phyloP scores from a whole-genome alignment of 2,113 vertebrate genomes.

The Chaetodon auriga region DNA sequence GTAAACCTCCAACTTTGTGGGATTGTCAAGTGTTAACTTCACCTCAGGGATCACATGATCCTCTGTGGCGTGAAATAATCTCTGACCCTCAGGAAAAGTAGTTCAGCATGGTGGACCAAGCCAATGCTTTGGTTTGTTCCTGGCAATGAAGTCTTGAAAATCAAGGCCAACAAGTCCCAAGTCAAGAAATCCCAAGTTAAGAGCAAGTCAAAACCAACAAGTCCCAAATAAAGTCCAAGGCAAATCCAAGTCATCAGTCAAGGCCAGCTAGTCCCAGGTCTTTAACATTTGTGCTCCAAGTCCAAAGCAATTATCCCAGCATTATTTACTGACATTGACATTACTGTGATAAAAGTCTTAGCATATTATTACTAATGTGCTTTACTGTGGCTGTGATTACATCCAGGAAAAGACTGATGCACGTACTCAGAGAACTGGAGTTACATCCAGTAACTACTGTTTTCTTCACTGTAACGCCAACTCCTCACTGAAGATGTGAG shows the following conservation, averaged over 20 bases:
- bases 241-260: not conserved
- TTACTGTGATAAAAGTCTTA: too few species aligned
- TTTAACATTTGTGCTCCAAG: not conserved
- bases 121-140: not conserved
- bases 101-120: not conserved
- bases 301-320: not conserved
- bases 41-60: constrained; percentile 12
- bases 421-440: too few species aligned
- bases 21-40: constrained; percentile 11
- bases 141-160: too few species aligned
- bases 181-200: not conserved
- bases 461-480: too few species aligned
- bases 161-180: not conserved
- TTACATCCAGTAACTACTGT: too few species aligned
- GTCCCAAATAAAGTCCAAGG: not conserved
- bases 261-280: not conserved
- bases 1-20: not conserved
- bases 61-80: not conserved
- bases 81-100: not conserved
- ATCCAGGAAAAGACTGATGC: too few species aligned
- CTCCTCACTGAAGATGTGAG: too few species aligned
- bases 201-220: not conserved
- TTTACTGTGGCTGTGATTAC: too few species aligned
- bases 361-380: too few species aligned
- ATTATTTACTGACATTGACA: not conserved